Evolutionary conservation across 2,888 invertebrate species (phyloP).

Genomic region (Pollenia amentaria): DNA sequence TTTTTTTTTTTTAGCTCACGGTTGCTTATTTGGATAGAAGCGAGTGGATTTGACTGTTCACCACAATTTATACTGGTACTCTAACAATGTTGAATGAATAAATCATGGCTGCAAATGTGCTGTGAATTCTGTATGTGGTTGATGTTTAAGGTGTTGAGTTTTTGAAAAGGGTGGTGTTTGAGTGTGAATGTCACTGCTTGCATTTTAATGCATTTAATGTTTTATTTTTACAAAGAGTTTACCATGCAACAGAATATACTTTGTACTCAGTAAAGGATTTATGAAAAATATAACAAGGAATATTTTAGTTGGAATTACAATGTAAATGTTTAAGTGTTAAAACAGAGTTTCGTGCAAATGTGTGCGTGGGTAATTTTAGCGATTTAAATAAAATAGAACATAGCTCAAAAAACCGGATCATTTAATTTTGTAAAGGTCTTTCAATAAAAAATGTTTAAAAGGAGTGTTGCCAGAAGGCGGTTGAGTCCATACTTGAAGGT

Average conservation of each 20-base stretch:
- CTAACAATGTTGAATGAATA: conserved; percentile 53
- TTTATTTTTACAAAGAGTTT: conserved; percentile 26
- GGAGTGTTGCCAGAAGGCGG: too few relatives aligned
- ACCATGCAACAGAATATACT: conserved; percentile 12
- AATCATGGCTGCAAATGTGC: conserved; percentile 43
- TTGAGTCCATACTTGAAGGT: too few relatives aligned
- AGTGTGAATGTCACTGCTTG: background rate
- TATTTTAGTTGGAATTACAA: conserved; percentile 5
- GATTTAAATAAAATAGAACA: background rate
- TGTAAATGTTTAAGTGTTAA: background rate
- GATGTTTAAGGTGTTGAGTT: conserved; percentile 15
- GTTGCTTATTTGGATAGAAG: background rate
- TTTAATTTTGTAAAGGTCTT: too few relatives aligned
- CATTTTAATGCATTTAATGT: conserved; percentile 30
- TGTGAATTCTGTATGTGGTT: conserved; percentile 1
- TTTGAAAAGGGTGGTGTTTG: background rate
- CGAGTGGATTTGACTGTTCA: conserved; percentile 39
- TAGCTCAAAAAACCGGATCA: too few relatives aligned
- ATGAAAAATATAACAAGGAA: background rate
- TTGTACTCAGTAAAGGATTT: background rate
- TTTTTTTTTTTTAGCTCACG: background rate
- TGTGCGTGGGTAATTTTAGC: background rate
- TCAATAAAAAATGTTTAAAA: too few relatives aligned
- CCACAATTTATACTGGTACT: conserved; percentile 28
- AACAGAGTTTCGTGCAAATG: too few relatives aligned